Conservation (phyloP, 2,888 invertebrate genomes). For the Diarsia brunnea region DNA sequence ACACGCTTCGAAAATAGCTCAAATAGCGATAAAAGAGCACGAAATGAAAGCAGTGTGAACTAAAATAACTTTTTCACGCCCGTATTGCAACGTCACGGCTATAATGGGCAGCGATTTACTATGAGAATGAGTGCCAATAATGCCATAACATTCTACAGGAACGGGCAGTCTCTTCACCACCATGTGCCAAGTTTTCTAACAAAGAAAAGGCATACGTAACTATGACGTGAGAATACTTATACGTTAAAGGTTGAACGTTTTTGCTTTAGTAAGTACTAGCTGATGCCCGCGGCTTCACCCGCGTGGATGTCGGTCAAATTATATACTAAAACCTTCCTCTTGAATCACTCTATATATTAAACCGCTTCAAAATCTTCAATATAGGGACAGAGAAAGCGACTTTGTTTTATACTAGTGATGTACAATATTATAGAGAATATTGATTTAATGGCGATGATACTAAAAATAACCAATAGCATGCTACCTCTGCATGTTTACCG, state of each 20-base stretch:
- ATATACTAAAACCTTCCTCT: too few relatives aligned
- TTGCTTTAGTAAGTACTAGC: background rate
- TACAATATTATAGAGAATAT: conserved; percentile 2
- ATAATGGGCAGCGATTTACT: conserved; percentile 46
- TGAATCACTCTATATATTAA: too few relatives aligned
- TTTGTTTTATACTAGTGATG: too few relatives aligned
- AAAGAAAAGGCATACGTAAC: conserved; percentile 20
- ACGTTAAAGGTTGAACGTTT: background rate
- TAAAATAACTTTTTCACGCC: conserved; percentile 30
- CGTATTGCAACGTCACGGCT: conserved; percentile 40
- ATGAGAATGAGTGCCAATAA: conserved; percentile 45
- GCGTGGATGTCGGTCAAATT: too few relatives aligned
- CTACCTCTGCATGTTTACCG: background rate
- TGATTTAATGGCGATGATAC: conserved; percentile 10
- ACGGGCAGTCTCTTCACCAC: conserved; percentile 6
- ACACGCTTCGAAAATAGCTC: conserved; percentile 30
- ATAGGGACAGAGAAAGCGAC: too few relatives aligned
- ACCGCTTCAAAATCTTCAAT: too few relatives aligned
- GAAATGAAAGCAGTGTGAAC: conserved; percentile 7
- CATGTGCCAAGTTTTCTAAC: conserved; percentile 43
- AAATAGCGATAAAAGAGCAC: conserved; percentile 30
- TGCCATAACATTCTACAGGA: conserved; percentile 26
- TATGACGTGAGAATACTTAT: conserved; percentile 23
- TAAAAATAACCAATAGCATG: conserved; percentile 22
- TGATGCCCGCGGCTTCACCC: too few relatives aligned